Conservation (phyloP, 2,113 vertebrate species). For the Lamprotornis superbus region DNA sequence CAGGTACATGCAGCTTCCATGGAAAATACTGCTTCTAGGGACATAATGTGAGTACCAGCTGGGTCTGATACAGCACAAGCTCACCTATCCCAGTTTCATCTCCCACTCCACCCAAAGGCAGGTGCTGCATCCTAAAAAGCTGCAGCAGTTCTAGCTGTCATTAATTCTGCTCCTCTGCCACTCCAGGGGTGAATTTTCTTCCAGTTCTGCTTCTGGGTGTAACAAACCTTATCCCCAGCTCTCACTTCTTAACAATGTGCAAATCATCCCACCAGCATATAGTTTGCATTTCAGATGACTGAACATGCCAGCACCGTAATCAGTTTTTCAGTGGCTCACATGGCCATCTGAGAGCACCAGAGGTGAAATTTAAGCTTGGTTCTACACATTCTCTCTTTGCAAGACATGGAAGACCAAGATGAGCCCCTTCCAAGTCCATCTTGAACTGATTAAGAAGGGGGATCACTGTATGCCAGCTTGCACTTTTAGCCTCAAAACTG, state of each 20-base stretch:
- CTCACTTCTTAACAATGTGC: neutral
- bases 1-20: neutral
- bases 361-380: neutral
- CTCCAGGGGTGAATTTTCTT: neutral
- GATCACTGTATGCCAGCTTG: neutral
- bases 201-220: neutral
- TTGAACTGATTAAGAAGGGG: constrained; percentile 33
- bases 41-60: neutral
- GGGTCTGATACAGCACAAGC: neutral
- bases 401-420: neutral
- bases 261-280: neutral
- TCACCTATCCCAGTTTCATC: neutral
- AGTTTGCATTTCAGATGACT: neutral
- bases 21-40: neutral
- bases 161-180: neutral
- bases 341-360: neutral
- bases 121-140: neutral
- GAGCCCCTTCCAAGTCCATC: neutral
- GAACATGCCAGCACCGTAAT: neutral
- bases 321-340: neutral
- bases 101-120: neutral
- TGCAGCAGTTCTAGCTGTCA: neutral
- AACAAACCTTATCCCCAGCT: neutral
- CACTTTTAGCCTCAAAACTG: constrained; percentile 31
- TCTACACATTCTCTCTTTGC: neutral